These are phyloP conservation scores for Aleadryas rufinucha DNA, from an alignment of 2,113 vertebrate genomes.

Conservation along the genomic window DNA sequence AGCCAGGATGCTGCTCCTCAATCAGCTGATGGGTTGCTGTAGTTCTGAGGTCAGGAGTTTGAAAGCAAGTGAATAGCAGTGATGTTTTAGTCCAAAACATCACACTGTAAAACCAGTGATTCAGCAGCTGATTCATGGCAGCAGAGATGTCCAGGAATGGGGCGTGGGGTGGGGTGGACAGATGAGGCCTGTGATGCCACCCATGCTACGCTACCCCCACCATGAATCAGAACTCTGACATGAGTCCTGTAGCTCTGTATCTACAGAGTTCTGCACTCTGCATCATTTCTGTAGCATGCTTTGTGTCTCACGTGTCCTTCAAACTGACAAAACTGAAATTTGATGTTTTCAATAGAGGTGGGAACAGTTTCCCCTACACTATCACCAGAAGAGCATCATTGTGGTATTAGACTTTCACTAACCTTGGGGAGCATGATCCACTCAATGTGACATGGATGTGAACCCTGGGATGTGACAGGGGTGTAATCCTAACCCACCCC, in stretches of 20 bases:
- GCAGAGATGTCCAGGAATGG: slow-evolving; percentile 12
- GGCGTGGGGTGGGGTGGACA: not conserved
- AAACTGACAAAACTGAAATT: not conserved
- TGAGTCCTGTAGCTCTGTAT: not conserved
- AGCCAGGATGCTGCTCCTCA: not conserved
- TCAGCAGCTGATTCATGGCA: not conserved
- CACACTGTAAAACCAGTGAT: not conserved
- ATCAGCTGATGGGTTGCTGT: not conserved
- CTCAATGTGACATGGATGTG: not conserved
- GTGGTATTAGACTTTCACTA: not conserved
- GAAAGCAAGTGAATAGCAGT: not conserved
- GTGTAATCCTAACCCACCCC: not conserved
- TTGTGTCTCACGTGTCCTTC: not conserved
- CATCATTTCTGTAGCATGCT: not conserved
- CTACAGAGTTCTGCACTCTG: not conserved
- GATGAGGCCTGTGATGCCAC: not conserved
- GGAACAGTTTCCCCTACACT: not conserved
- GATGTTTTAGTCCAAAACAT: not conserved
- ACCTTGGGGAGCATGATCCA: not conserved
- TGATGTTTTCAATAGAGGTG: not conserved
- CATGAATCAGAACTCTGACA: not conserved
- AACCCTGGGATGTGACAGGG: not conserved
- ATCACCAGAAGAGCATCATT: not conserved
- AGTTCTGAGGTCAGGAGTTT: not conserved
- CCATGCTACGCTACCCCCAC: not conserved